phyloP scores from a whole-genome alignment of 2,113 vertebrate species.

The Gymnogyps californianus region DNA sequence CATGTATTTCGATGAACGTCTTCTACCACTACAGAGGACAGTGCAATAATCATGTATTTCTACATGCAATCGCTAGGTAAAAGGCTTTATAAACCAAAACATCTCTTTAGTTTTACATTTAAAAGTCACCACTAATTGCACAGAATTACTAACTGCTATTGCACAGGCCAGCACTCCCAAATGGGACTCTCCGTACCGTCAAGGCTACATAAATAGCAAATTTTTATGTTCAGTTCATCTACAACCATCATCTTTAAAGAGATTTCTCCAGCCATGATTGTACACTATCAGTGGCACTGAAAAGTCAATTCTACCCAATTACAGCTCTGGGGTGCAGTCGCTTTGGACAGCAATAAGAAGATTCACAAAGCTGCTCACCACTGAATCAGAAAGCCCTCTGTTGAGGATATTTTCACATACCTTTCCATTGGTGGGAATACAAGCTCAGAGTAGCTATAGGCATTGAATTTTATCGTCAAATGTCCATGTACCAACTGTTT shows the following conservation, averaged over 20 bases:
- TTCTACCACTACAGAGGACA: neutral
- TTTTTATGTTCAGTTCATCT: neutral
- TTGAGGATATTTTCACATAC: neutral
- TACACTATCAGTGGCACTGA: neutral
- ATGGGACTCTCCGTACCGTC: neutral
- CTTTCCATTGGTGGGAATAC: fast-evolving
- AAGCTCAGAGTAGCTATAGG: neutral
- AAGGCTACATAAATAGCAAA: neutral
- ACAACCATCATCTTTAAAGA: neutral
- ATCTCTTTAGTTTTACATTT: neutral
- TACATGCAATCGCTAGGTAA: neutral
- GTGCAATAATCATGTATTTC: neutral
- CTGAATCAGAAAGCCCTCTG: neutral
- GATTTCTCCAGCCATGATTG: neutral
- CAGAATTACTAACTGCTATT: neutral
- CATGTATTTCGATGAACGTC: neutral
- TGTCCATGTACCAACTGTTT: fast-evolving
- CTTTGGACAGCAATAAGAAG: neutral
- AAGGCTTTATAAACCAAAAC: neutral
- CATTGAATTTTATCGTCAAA: neutral
- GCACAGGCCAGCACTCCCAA: neutral
- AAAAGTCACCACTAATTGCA: neutral
- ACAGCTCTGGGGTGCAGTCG: neutral
- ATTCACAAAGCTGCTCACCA: neutral
- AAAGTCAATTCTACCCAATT: neutral